phyloP scores from a whole-genome alignment of 53 echinoderm and acorn worm genomes.

The Astropecten irregularis region DNA sequence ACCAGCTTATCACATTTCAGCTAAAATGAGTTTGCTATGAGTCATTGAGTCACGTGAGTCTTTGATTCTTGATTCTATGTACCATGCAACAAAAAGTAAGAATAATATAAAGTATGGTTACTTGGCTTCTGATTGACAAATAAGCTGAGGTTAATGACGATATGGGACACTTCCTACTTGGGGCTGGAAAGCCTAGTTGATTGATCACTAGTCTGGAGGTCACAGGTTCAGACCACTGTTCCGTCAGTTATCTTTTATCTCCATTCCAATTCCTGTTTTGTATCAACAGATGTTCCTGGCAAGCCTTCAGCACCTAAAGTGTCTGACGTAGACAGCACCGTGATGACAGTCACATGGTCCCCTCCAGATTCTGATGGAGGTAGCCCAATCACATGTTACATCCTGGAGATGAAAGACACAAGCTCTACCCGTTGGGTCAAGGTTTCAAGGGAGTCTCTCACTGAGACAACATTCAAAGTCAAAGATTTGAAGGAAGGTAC shows the following conservation, averaged over 20 bases:
- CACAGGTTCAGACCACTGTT: no score
- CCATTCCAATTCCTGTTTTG: no score
- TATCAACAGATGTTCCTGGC: conserved; percentile 61
- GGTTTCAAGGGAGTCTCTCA: conserved; percentile 33
- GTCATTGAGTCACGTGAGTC: not conserved
- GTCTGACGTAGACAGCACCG: conserved; percentile 48
- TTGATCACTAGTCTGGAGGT: no score
- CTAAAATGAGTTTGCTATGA: not conserved
- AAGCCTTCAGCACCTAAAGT: conserved; percentile 67
- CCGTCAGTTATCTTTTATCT: no score
- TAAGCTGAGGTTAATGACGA: no score
- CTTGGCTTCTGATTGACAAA: no score
- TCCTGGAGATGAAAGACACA: conserved; percentile 72
- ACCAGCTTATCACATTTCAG: not conserved
- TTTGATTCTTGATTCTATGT: not conserved
- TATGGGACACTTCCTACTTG: no score
- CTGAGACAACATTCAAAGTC: conserved; percentile 57
- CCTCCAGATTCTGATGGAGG: conserved; percentile 71
- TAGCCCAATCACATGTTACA: conserved; percentile 72
- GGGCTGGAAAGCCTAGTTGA: no score
- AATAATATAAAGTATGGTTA: no score
- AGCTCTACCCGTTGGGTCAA: conserved; percentile 62
- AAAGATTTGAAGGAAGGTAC: conserved; percentile 81
- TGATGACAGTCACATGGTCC: conserved; percentile 77
- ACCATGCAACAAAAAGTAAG: no score